Conservation (phyloP, 2,113 vertebrate genomes). For the Oryzias javanicus region DNA sequence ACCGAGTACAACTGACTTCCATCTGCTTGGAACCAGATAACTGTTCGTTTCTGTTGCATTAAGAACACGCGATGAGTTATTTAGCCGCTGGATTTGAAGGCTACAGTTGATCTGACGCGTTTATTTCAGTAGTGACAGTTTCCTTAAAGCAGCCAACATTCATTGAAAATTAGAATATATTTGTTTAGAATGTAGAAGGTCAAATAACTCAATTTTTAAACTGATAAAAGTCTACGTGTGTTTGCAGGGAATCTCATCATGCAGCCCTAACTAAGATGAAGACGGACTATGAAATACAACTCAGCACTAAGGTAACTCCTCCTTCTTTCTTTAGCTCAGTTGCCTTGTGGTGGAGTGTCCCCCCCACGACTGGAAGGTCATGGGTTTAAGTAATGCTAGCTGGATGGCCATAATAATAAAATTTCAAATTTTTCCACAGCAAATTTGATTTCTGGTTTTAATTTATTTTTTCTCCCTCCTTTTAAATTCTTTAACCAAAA, state of each 20-base stretch:
- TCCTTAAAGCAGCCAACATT: slow-evolving; percentile 2
- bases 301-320: slow-evolving; percentile 77
- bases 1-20: slow-evolving; percentile 19
- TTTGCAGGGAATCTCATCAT: slow-evolving; percentile 79
- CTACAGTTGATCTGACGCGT: slow-evolving; percentile 26
- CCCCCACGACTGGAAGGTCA: too few species aligned
- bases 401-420: too few species aligned
- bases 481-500: too few species aligned
- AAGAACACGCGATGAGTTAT: slow-evolving; percentile 20
- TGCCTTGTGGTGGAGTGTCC: too few species aligned
- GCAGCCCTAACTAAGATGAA: slow-evolving; percentile 80
- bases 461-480: too few species aligned
- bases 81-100: slow-evolving; percentile 28
- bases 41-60: slow-evolving; percentile 14
- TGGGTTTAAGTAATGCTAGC: too few species aligned
- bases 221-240: slow-evolving; percentile 11
- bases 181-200: too few species aligned
- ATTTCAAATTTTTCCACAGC: too few species aligned
- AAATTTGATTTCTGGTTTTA: too few species aligned
- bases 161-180: background rate
- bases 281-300: slow-evolving; percentile 74
- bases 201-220: too few species aligned
- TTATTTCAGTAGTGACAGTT: slow-evolving; percentile 9
- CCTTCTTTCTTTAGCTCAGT: background rate
- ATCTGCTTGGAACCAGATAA: slow-evolving; percentile 42